Base-by-base conservation (phyloP, 2,113 vertebrate genomes). In the Montifringilla adamsi region DNA sequence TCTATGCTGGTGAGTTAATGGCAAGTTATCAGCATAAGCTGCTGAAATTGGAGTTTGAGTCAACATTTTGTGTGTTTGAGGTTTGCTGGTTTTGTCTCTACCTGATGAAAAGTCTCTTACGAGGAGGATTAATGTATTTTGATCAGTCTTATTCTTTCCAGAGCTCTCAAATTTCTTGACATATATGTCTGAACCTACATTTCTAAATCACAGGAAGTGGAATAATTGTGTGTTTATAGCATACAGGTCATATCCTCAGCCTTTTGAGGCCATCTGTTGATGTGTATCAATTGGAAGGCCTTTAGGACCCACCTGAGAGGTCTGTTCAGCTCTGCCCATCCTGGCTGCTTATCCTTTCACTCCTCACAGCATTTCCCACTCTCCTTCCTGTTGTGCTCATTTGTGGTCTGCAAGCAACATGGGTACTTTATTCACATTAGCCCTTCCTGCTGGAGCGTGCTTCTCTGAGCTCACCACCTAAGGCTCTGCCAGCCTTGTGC, bases 21-120 rank as follows among this genome's bases (percentile, higher is more conserved):
- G 44, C 83, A 84, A 75, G 47, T 81, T 95, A 67, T 28, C 68
- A 68, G 39, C 22, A 2, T 30, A 73, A 90, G 73, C 15, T 78
- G 63, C 92, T 88, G 90, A 92, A 94, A 88, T 77, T 47, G 49
- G 85, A 63, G 81, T 69, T 92, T 77, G 41, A 84, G 44, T 95
- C 52, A 90, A 83, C 1, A 1, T 63, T 94, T 81, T 74, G 4
- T 43, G 6, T 49, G 12, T 53, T 70, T 4, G 2, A 10, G 33
- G 16, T 56, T 77, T 74, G 35, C 37, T 67, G 21, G 15, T 89
- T 90, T 84, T 80, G 35, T 39, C 21, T 53, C 17, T 31, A 63
- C 39, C 22, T 63, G 26, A 46, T 70, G 60, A 58, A 41, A 47
- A 63, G 6, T 53, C 60, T 84, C 37, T 53, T 58, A 28, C 1